Conservation (phyloP, 2,888 invertebrate species). For the Shargacucullia verbasci region DNA sequence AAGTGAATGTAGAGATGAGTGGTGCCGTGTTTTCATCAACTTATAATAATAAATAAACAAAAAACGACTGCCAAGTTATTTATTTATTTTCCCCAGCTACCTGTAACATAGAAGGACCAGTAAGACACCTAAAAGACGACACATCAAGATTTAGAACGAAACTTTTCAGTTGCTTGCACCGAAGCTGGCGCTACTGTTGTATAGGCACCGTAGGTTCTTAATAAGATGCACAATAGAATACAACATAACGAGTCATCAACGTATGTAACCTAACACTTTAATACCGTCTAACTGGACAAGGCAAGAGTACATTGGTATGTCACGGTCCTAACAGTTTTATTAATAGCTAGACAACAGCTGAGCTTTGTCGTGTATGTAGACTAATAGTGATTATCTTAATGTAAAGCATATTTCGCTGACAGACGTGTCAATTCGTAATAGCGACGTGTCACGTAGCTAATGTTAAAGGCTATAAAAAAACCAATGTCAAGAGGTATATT, state of each 20-base stretch:
- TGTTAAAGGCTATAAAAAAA: conserved; percentile 21
- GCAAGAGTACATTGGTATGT: conserved; percentile 25
- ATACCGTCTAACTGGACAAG: conserved; percentile 20
- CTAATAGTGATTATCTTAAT: conserved; percentile 55
- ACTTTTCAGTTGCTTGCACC: too few species aligned
- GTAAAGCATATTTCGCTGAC: conserved; percentile 28
- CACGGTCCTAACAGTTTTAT: conserved; percentile 55
- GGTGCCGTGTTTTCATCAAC: too few species aligned
- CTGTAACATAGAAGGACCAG: too few species aligned
- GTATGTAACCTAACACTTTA: conserved; percentile 18
- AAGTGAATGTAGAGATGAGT: neutral
- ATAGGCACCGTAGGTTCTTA: neutral
- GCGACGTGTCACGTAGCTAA: conserved; percentile 29
- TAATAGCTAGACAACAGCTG: conserved; percentile 64
- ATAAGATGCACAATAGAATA: conserved; percentile 17
- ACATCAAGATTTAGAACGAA: too few species aligned
- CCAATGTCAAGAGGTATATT: conserved; percentile 20
- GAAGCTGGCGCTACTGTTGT: too few species aligned
- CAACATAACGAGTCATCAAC: conserved; percentile 1
- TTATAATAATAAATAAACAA: too few species aligned
- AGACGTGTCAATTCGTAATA: conserved; percentile 42
- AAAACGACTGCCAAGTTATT: too few species aligned
- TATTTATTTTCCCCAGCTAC: too few species aligned
- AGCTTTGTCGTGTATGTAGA: conserved; percentile 45
- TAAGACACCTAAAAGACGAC: too few species aligned